Conservation (phyloP, 2,113 vertebrate genomes). For the Psittacara wagleri region DNA sequence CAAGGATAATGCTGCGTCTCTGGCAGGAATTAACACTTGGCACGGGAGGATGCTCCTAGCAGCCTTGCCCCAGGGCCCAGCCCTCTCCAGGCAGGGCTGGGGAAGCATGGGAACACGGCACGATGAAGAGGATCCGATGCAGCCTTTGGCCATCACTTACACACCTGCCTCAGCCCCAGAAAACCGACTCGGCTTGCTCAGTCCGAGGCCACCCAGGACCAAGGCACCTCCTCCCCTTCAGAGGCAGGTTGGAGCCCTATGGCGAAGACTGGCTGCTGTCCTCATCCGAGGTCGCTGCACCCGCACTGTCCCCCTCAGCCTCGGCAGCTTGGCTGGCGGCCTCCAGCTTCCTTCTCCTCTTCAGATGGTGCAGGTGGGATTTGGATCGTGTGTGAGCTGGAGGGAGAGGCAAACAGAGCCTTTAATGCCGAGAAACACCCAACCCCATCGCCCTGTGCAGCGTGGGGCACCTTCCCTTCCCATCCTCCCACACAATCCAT, state of each 20-base stretch:
- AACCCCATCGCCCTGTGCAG: rapidly evolving
- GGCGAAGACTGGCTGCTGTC: not conserved
- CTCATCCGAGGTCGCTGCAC: not conserved
- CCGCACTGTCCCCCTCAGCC: not conserved
- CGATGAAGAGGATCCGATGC: not conserved
- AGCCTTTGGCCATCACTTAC: not conserved
- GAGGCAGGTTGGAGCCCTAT: not conserved
- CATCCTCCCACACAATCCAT: not conserved
- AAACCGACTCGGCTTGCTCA: not conserved
- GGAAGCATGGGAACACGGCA: not conserved
- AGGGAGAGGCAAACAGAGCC: not conserved
- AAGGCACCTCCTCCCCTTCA: not conserved
- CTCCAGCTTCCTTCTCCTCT: constrained; percentile 82
- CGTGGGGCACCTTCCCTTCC: not conserved
- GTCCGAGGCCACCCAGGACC: not conserved
- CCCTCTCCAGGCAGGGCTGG: not conserved
- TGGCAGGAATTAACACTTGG: not conserved
- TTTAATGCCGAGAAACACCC: not conserved
- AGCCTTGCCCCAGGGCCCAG: not conserved
- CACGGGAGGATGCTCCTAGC: not conserved
- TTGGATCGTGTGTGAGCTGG: constrained; percentile 92
- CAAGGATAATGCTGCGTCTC: not conserved
- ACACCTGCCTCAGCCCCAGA: not conserved
- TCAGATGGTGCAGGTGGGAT: constrained; percentile 85
- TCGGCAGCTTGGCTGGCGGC: not conserved